These are phyloP conservation scores for Syngnathus rostellatus DNA, from an alignment of 2,797 vertebrate genomes.

Conservation along the genomic window DNA sequence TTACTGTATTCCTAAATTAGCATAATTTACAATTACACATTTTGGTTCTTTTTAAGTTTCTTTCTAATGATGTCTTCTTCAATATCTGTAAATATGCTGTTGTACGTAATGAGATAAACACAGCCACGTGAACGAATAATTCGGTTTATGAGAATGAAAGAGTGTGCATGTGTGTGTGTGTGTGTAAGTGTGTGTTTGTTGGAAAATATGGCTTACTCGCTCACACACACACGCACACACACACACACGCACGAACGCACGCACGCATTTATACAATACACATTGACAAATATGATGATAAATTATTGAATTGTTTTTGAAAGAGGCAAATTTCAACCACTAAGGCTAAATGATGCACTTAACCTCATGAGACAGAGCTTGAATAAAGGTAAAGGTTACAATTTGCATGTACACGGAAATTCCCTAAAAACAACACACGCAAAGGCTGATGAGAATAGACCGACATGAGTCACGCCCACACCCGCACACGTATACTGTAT, in stretches of 20 bases:
- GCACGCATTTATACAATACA: too few species aligned
- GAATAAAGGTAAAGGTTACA: slow-evolving; percentile 41
- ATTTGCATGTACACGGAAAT: slow-evolving; percentile 28
- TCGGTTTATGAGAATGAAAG: too few species aligned
- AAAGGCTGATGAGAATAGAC: not conserved
- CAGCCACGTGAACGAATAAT: not conserved
- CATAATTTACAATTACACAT: not conserved
- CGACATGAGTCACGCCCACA: not conserved
- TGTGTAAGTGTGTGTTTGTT: too few species aligned
- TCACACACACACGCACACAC: not conserved
- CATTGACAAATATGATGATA: not conserved
- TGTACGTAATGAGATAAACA: not conserved
- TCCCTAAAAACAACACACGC: not conserved
- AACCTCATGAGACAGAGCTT: slow-evolving; percentile 39
- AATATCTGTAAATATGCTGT: not conserved
- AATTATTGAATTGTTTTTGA: slow-evolving; percentile 15
- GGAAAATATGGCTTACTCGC: too few species aligned
- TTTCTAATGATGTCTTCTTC: not conserved
- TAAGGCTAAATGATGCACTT: slow-evolving; percentile 43
- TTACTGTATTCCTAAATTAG: slow-evolving; percentile 29
- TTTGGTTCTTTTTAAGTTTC: not conserved
- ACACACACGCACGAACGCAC: not conserved
- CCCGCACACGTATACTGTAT: not conserved
- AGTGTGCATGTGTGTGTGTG: too few species aligned
- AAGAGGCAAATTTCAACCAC: slow-evolving; percentile 24